phyloP scores from a whole-genome alignment of 37 sponge, comb jelly and placozoan genomes.

The Theonella swinhoei region DNA sequence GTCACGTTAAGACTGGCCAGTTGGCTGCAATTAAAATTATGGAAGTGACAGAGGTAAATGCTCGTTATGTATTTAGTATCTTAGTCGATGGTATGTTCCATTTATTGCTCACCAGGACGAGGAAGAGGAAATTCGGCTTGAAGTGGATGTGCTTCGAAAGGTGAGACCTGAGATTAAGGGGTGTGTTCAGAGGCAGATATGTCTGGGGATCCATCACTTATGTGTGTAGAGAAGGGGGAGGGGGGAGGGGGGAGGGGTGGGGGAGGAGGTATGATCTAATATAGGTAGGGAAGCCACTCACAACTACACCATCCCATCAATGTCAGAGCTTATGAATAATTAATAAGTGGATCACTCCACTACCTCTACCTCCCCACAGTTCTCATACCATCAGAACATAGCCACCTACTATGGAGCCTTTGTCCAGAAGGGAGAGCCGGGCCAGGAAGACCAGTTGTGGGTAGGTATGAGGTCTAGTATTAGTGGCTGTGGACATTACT shows the following conservation, averaged over 20 bases:
- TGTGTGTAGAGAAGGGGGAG: not conserved
- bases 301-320: too few species aligned
- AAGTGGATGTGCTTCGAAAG: constrained; percentile 94
- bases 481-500: not conserved
- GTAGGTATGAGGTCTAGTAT: constrained; percentile 37
- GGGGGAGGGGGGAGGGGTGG: too few species aligned
- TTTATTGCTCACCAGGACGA: constrained; percentile 72
- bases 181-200: constrained; percentile 1
- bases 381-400: constrained; percentile 93
- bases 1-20: constrained; percentile 86
- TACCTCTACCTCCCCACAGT: too few species aligned
- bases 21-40: constrained; percentile 97
- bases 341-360: too few species aligned
- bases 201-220: too few species aligned
- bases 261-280: too few species aligned
- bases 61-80: not conserved
- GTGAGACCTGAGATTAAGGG: constrained; percentile 11
- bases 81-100: not conserved
- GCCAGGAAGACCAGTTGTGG: constrained; percentile 92
- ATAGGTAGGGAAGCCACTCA: too few species aligned
- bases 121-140: constrained; percentile 94
- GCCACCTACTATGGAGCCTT: constrained; percentile 99
- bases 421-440: constrained; percentile 78
- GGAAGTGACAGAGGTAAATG: constrained; percentile 93
- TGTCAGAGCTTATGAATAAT: too few species aligned